A percentile compares a stretch with the other conserved stretches of the same genome.
Conservation (phyloP, 2,113 vertebrate species). For the Vireo altiloquus region DNA sequence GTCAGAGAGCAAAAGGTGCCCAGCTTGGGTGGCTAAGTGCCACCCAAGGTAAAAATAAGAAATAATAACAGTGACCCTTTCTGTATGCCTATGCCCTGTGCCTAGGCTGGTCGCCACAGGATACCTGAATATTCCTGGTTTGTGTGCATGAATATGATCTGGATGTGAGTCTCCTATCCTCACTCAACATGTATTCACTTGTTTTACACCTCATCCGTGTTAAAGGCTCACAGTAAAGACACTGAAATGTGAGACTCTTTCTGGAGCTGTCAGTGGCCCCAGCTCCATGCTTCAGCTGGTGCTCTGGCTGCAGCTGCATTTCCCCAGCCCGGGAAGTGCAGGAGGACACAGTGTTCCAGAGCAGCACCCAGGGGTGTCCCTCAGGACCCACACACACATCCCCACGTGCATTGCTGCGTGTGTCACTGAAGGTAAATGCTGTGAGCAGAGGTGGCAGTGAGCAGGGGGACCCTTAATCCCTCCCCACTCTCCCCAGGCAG, state of each 20-base stretch:
- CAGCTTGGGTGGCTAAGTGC: neutral
- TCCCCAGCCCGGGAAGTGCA: neutral
- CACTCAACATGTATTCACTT: neutral
- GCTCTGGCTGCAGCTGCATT: neutral
- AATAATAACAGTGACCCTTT: neutral
- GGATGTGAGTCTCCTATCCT: neutral
- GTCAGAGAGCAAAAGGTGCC: neutral
- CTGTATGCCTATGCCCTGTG: neutral
- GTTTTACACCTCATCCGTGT: neutral
- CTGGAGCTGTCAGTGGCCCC: neutral
- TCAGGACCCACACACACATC: neutral
- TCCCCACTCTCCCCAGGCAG: neutral
- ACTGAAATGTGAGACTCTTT: neutral
- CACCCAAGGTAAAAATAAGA: neutral
- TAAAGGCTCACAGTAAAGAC: neutral
- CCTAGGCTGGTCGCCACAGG: rapidly evolving
- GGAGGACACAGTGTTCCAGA: rapidly evolving
- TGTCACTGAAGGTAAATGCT: neutral
- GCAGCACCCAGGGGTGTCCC: neutral
- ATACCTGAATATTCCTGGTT: neutral
- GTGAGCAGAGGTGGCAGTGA: neutral
- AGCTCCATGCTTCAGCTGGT: neutral
- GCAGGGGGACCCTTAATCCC: neutral
- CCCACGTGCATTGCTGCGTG: rapidly evolving
- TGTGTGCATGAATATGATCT: neutral